Conservation (phyloP, 1,140 invertebrate species). For the Delia radicum region DNA sequence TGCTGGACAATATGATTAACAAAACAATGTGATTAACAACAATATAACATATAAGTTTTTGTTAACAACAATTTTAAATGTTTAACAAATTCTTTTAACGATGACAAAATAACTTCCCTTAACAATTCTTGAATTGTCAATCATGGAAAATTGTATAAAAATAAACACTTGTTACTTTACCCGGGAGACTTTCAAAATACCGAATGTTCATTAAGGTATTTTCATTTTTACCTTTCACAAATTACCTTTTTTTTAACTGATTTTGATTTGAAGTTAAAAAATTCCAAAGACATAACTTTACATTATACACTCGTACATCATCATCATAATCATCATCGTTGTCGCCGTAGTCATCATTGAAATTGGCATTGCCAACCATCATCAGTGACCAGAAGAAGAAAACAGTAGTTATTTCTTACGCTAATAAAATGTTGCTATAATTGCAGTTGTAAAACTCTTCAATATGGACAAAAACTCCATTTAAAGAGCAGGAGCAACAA, state of each 20-base stretch:
- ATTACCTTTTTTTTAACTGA: background rate
- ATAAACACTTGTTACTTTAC: slow-evolving; percentile 6
- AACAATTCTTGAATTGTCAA: background rate
- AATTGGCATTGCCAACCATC: background rate
- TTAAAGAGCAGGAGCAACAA: background rate
- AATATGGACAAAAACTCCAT: slow-evolving; percentile 11
- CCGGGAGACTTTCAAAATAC: background rate
- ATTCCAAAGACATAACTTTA: slow-evolving; percentile 19
- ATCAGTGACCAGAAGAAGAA: background rate
- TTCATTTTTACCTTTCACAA: slow-evolving; percentile 12
- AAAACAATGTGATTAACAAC: too few species aligned
- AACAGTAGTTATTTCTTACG: background rate
- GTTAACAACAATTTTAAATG: background rate
- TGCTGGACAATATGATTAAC: too few species aligned
- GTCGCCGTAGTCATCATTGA: background rate
- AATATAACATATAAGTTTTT: too few species aligned
- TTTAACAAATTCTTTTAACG: background rate
- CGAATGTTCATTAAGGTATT: background rate
- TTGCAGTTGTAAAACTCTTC: slow-evolving; percentile 10
- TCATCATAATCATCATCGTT: background rate
- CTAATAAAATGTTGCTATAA: slow-evolving; percentile 14
- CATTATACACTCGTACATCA: background rate
- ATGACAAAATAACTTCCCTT: background rate
- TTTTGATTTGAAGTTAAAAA: background rate
- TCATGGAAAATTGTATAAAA: background rate